These are phyloP conservation scores for Globia sparganii DNA, from an alignment of 2,888 invertebrate genomes.

Conservation along the genomic window DNA sequence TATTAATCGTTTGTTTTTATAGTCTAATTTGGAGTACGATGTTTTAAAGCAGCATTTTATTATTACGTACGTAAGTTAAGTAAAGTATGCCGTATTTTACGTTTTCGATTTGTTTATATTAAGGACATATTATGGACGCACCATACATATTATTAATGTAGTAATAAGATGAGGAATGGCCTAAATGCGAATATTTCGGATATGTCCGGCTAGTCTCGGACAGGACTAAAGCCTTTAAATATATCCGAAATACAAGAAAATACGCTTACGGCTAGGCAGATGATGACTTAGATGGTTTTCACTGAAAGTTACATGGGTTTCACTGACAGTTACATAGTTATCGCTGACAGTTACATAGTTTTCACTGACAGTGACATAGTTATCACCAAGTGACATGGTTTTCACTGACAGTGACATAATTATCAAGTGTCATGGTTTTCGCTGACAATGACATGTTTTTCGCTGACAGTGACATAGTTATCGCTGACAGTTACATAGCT, in stretches of 20 bases:
- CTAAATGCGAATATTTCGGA: background rate
- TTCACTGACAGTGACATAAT: background rate
- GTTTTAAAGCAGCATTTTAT: slow-evolving; percentile 9
- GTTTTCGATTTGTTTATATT: background rate
- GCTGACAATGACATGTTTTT: background rate
- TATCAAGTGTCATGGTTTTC: background rate
- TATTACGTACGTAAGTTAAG: slow-evolving; percentile 8
- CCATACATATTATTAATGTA: background rate
- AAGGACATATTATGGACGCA: background rate
- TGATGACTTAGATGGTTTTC: background rate
- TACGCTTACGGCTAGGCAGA: background rate
- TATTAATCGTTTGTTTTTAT: slow-evolving; percentile 7
- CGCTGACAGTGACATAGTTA: background rate
- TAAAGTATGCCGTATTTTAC: background rate
- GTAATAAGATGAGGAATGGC: slow-evolving; percentile 5
- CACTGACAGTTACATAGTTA: background rate
- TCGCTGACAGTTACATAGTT: background rate
- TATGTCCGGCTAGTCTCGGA: background rate
- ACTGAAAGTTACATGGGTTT: background rate
- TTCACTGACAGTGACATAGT: background rate
- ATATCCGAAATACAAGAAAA: background rate
- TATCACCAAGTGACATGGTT: too few species aligned
- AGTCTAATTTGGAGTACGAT: slow-evolving; percentile 20
- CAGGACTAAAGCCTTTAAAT: background rate
- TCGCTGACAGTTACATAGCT: background rate